Percentiles rank a stretch among this genome's conserved stretches.
Conservation (phyloP, 2,797 vertebrate species). For the Falco novaeseelandiae region DNA sequence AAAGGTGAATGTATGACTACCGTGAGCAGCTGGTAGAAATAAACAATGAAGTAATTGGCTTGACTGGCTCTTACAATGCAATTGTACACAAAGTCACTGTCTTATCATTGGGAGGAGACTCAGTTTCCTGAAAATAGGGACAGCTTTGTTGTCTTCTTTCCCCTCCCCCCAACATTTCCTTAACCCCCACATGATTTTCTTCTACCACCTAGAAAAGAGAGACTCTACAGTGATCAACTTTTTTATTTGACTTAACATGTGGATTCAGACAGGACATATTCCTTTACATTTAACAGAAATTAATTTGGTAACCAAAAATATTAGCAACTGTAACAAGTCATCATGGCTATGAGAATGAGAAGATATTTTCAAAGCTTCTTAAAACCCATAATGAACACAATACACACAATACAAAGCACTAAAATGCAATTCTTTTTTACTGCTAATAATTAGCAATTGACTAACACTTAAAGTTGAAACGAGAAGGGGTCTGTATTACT, state of each 20-base stretch:
- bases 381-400: neutral
- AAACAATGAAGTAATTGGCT: neutral
- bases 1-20: neutral
- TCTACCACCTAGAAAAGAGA: neutral
- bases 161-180: rapidly evolving
- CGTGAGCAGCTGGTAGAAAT: neutral
- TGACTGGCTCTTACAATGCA: neutral
- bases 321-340: neutral
- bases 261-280: neutral
- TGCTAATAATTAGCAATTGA: neutral
- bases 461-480: neutral
- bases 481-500: neutral
- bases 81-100: neutral
- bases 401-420: neutral
- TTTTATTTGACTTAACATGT: neutral
- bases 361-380: neutral
- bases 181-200: neutral
- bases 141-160: neutral
- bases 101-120: neutral
- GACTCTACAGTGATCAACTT: neutral
- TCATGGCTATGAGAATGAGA: neutral
- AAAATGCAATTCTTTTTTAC: neutral
- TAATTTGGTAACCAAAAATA: neutral
- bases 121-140: neutral
- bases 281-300: neutral